Percentiles rank a stretch among this genome's conserved stretches.
Conservation (phyloP, 92 coral and sea anemone species). For the Palythoa grandiflora region DNA sequence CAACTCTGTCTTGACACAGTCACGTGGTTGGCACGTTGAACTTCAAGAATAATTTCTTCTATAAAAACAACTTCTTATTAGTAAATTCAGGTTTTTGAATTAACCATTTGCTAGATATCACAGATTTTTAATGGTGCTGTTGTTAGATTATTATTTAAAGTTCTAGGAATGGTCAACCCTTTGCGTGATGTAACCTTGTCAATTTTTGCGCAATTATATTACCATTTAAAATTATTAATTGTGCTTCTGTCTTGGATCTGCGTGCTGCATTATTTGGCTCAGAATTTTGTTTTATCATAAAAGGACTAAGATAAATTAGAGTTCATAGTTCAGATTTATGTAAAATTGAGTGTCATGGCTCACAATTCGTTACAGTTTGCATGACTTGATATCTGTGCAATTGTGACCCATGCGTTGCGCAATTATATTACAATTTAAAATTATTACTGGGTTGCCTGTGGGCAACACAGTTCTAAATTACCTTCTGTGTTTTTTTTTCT, state of each 20-base stretch:
- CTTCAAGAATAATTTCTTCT: no score
- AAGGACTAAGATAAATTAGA: background rate
- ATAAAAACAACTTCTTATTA: no score
- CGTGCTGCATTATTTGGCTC: background rate
- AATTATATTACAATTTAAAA: no score
- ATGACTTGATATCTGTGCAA: no score
- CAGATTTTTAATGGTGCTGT: background rate
- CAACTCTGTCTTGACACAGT: background rate
- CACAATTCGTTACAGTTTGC: background rate
- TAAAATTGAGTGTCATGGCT: background rate
- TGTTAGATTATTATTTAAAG: background rate
- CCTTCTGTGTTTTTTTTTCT: no score
- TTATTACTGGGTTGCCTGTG: no score
- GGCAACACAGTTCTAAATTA: no score
- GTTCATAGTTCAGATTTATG: background rate
- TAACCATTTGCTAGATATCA: background rate
- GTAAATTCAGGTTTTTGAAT: no score
- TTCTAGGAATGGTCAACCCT: background rate
- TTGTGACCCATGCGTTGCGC: no score
- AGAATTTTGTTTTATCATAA: background rate
- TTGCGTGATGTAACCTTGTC: background rate
- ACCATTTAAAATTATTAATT: background rate
- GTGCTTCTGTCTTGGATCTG: background rate
- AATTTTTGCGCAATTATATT: background rate
- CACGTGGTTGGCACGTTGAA: constrained; percentile 14